Evolutionary conservation across 2,113 vertebrate species (phyloP).

Genomic region (Marcusenius ussheri): DNA sequence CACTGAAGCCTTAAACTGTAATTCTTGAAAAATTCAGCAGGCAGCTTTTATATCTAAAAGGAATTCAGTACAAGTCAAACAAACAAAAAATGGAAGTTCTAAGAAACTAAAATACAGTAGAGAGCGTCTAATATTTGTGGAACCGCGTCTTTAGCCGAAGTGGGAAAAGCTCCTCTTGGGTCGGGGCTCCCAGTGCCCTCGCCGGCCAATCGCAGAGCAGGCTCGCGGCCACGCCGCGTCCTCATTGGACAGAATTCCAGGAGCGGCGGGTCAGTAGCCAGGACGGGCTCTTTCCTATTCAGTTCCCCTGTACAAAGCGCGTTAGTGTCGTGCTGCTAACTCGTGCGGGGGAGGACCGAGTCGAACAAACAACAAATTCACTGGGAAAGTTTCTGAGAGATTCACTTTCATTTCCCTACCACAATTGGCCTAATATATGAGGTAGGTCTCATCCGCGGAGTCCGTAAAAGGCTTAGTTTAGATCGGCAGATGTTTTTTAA

Average conservation of each 20-base stretch:
- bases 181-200: not conserved
- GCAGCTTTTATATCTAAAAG: not conserved
- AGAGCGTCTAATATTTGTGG: not conserved
- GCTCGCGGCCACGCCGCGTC: not conserved
- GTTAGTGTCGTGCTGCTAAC: slow-evolving; percentile 28
- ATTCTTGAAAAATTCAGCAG: not conserved
- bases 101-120: not conserved
- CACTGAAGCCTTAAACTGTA: not conserved
- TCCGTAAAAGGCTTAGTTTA: slow-evolving; percentile 13
- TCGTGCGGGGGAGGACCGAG: not conserved
- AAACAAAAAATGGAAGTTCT: not conserved
- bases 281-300: slow-evolving; percentile 34
- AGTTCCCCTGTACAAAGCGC: slow-evolving; percentile 44
- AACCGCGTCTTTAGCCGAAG: not conserved
- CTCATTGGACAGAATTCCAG: slow-evolving; percentile 37
- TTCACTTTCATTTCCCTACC: not conserved
- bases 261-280: slow-evolving; percentile 26
- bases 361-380: slow-evolving; percentile 17
- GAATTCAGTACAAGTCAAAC: not conserved
- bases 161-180: not conserved
- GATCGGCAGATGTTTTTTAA: slow-evolving; percentile 1
- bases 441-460: slow-evolving; percentile 9
- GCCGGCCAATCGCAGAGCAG: slow-evolving; percentile 31
- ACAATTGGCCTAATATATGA: not conserved
- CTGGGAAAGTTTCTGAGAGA: slow-evolving; percentile 30